Percentiles rank a stretch among this genome's conserved stretches.
phyloP scores from a whole-genome alignment of 2,113 vertebrate genomes.

The Oreochromis niloticus region DNA sequence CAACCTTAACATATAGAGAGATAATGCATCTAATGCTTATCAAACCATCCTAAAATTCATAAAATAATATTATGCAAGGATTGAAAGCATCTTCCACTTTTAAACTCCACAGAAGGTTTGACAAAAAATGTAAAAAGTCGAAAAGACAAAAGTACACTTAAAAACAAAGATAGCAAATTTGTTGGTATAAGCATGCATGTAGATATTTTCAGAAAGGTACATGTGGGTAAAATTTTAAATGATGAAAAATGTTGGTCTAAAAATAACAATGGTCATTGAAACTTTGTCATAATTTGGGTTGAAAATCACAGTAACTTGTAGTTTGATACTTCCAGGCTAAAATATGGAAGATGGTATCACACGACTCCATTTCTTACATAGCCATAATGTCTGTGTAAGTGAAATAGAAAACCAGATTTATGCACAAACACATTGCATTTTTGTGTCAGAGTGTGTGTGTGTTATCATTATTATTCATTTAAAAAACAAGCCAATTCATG shows the following conservation, averaged over 20 bases:
- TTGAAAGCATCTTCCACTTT: background rate
- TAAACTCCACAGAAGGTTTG: background rate
- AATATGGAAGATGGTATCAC: background rate
- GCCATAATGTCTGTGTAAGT: background rate
- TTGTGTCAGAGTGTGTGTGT: background rate
- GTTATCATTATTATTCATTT: background rate
- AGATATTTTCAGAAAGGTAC: background rate
- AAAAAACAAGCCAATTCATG: background rate
- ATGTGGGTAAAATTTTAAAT: background rate
- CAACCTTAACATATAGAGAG: background rate
- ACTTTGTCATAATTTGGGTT: background rate
- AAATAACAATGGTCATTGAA: background rate
- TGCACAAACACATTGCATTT: background rate
- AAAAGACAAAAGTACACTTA: background rate
- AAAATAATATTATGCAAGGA: background rate
- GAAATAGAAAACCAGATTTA: background rate
- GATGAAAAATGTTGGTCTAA: background rate
- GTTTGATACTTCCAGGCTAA: background rate
- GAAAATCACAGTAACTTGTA: background rate
- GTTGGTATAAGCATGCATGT: background rate
- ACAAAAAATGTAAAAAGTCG: background rate
- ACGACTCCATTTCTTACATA: background rate
- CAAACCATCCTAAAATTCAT: background rate
- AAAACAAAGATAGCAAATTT: background rate
- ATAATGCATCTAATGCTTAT: background rate